Conservation (phyloP, 2,113 vertebrate species). For the Gallinago paraguaiae region DNA sequence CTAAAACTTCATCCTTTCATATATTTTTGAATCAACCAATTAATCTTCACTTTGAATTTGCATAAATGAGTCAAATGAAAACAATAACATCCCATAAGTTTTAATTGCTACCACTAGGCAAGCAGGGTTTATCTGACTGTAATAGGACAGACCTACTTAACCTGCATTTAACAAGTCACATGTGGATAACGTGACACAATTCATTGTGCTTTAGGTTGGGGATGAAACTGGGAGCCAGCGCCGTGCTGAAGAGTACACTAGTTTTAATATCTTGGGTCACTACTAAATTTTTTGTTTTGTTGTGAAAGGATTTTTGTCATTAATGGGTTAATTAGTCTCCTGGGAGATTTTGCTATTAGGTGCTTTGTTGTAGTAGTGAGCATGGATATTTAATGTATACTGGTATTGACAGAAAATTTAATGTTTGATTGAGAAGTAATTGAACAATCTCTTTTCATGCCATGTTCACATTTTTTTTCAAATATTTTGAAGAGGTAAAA, state of each 20-base stretch:
- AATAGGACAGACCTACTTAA: background rate
- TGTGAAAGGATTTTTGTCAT: background rate
- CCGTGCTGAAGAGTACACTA: rapidly evolving
- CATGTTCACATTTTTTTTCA: background rate
- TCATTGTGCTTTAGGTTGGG: background rate
- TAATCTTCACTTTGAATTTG: background rate
- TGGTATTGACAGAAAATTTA: background rate
- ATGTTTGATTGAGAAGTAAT: background rate
- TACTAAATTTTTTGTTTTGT: background rate
- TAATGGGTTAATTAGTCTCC: background rate
- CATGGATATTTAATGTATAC: background rate
- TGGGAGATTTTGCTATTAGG: background rate
- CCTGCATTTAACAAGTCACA: background rate
- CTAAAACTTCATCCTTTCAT: background rate
- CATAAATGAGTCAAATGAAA: background rate
- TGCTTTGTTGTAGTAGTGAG: background rate
- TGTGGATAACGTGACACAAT: background rate
- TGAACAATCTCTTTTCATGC: background rate
- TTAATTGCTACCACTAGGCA: background rate
- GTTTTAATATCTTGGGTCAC: background rate
- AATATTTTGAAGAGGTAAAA: background rate
- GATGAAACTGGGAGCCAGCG: background rate
- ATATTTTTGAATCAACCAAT: background rate
- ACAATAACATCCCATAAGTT: background rate
- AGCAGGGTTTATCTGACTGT: background rate